Evolutionary conservation across 2,888 invertebrate genomes (phyloP).

Genomic region (Desoria tigrina): DNA sequence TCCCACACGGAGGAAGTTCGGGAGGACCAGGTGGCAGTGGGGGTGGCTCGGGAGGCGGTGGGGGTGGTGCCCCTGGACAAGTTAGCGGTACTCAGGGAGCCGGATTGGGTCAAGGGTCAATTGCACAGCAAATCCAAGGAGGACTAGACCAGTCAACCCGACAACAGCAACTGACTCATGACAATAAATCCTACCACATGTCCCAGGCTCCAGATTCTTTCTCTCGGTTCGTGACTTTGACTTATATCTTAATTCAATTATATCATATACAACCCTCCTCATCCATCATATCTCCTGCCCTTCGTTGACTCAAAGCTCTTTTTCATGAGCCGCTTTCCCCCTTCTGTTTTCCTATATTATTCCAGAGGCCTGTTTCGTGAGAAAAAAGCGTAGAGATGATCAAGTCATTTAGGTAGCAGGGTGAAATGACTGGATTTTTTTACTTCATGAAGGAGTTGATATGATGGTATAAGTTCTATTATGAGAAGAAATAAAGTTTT

Average conservation of each 20-base stretch:
- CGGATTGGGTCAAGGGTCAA: constrained; percentile 28
- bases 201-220: constrained; percentile 40
- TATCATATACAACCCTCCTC: constrained; percentile 1
- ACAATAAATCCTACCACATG: constrained; percentile 52
- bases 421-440: too few species aligned
- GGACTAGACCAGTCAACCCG: constrained; percentile 29
- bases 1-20: constrained; percentile 31
- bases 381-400: too few species aligned
- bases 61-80: constrained; percentile 17
- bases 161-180: constrained; percentile 44
- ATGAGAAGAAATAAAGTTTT: too few species aligned
- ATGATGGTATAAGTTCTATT: too few species aligned
- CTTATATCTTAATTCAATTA: neutral
- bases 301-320: constrained; percentile 1
- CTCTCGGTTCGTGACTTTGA: constrained; percentile 29
- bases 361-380: too few species aligned
- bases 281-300: neutral
- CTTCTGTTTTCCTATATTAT: constrained; percentile 1
- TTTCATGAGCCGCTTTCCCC: neutral
- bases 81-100: constrained; percentile 21
- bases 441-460: too few species aligned
- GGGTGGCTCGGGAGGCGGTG: constrained; percentile 21
- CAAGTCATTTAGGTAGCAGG: too few species aligned
- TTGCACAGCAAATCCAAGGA: constrained; percentile 22
- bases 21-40: constrained; percentile 30